Percentiles rank a stretch among this genome's conserved stretches.
Conservation (phyloP, 2,113 vertebrate genomes). For the Gorsachius goisagi region DNA sequence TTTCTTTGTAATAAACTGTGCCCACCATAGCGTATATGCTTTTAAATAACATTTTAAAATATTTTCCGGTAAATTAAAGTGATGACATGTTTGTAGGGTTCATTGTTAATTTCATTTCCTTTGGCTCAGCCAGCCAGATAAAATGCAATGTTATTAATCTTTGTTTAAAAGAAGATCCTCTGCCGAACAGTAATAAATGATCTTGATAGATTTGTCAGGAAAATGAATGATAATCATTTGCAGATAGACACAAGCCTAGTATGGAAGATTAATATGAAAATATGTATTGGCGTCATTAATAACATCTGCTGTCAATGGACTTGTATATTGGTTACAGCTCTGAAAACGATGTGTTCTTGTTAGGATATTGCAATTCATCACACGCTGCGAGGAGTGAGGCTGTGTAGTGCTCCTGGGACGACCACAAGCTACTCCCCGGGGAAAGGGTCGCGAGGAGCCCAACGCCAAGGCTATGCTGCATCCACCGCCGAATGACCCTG, state of each 20-base stretch:
- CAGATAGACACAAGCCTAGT: conserved; percentile 62
- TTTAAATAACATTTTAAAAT: conserved; percentile 64
- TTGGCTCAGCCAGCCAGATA: conserved; percentile 65
- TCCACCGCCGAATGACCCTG: accelerated
- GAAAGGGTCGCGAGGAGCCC: background rate
- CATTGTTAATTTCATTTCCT: conserved; percentile 75
- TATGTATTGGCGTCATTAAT: conserved; percentile 69
- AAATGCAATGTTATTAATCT: conserved; percentile 67
- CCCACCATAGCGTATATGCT: conserved; percentile 22
- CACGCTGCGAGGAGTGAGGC: background rate
- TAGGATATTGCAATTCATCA: conserved; percentile 21
- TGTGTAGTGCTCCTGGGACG: background rate
- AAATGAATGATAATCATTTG: conserved; percentile 73
- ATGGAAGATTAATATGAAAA: conserved; percentile 68
- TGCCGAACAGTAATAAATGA: conserved; percentile 66
- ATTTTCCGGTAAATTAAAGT: conserved; percentile 69
- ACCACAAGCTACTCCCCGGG: background rate
- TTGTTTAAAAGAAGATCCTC: conserved; percentile 65
- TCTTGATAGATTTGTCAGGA: conserved; percentile 73
- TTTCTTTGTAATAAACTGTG: conserved; percentile 20
- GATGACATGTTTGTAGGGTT: conserved; percentile 65
- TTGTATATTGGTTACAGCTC: conserved; percentile 41
- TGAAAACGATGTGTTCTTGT: background rate
- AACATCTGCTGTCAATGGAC: conserved; percentile 63
- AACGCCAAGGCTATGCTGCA: accelerated